Percentiles rank a stretch among this genome's conserved stretches.
Evolutionary conservation across 2,113 vertebrate genomes (phyloP).

Genomic region (Siniperca chuatsi): DNA sequence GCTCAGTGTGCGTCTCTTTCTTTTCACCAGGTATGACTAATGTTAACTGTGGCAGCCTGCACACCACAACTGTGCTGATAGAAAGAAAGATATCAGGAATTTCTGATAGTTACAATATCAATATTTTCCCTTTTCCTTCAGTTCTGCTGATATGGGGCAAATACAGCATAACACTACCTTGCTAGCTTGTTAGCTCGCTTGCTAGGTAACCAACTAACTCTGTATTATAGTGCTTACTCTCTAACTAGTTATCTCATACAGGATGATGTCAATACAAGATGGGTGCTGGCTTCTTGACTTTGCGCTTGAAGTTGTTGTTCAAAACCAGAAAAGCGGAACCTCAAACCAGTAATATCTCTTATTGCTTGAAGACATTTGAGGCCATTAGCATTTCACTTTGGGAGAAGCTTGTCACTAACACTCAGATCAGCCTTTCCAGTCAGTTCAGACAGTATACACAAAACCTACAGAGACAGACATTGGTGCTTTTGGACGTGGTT

Average conservation of each 20-base stretch:
- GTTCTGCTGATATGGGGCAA: background rate
- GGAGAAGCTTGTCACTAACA: background rate
- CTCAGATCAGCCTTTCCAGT: conserved; percentile 13
- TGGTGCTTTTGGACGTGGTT: background rate
- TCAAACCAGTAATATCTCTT: too few species aligned
- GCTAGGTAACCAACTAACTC: background rate
- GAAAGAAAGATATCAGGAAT: background rate
- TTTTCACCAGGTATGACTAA: background rate
- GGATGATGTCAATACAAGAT: background rate
- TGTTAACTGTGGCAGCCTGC: background rate
- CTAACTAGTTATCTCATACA: background rate
- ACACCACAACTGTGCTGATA: background rate
- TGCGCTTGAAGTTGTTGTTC: too few species aligned
- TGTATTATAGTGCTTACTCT: background rate
- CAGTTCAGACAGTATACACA: background rate
- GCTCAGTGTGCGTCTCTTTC: background rate
- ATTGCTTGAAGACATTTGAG: background rate
- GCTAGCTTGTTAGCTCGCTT: background rate
- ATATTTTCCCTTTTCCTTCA: background rate
- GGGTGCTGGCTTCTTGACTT: background rate
- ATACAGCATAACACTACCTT: background rate
- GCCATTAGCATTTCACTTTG: background rate
- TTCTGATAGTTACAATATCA: too few species aligned
- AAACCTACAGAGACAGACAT: background rate
- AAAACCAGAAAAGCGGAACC: background rate